phyloP scores from a whole-genome alignment of 2,113 vertebrate species.

The Parus major region DNA sequence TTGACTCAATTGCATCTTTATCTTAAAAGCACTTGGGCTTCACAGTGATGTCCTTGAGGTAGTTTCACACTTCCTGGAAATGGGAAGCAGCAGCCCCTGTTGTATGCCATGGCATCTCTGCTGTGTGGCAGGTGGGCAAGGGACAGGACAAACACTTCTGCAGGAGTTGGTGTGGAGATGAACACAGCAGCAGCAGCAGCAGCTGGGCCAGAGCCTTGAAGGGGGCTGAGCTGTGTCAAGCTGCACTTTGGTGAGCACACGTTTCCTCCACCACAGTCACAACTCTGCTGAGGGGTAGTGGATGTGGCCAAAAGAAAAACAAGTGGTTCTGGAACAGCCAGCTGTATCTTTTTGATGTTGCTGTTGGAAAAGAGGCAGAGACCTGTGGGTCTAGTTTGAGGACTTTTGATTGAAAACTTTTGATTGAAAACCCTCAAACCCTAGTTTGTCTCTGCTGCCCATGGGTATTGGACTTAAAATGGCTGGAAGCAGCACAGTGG shows the following conservation, averaged over 20 bases:
- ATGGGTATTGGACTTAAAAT: neutral
- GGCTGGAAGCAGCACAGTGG: neutral
- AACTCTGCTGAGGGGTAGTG: neutral
- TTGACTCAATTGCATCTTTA: neutral
- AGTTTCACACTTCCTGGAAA: neutral
- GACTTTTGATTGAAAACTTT: neutral
- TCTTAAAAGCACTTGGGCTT: neutral
- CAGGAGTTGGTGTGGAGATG: neutral
- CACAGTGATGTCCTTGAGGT: neutral
- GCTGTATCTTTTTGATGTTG: neutral
- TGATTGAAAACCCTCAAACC: too few species aligned
- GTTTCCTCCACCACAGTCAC: fast-evolving
- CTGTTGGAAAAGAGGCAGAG: neutral
- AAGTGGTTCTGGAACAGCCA: neutral
- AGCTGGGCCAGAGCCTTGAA: neutral
- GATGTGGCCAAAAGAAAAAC: fast-evolving
- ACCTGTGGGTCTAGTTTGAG: neutral
- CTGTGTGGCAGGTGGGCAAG: neutral
- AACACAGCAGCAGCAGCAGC: neutral
- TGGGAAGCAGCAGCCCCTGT: neutral
- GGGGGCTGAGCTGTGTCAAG: too few species aligned
- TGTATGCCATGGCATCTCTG: neutral
- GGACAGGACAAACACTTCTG: neutral
- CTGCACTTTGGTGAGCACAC: neutral
- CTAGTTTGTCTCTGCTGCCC: neutral